Base-by-base conservation (phyloP, 2,888 invertebrate genomes). In the Drosophila mettleri region DNA sequence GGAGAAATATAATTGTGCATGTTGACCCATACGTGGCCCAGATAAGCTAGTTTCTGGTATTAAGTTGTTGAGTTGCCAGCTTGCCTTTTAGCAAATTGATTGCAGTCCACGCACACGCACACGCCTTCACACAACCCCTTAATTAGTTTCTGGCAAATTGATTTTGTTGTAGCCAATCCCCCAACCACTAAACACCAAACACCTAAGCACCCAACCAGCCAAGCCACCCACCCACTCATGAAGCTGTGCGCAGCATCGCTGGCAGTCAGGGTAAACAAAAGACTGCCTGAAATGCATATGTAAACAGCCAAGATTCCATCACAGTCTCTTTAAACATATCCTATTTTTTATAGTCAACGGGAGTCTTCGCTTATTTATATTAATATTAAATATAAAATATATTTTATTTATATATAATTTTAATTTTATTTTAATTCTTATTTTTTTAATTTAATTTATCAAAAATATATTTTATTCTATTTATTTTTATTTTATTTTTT, bases 71-170 rank as follows among this genome's bases (percentile, higher is more conserved):
- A 41, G 45, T 36, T 36, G 45, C 6, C 12, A 31, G 39, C 55
- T 69, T 72, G 54, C 68, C 69, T 82, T 67, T 74, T 60, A 69
- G 61, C 66, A 69, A 79, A 77, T 74, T 68, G 60, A 46, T 24
- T 45, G 24, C 36, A 59, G 41, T 38, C 39, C 29, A 36, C 22
- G 6, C 48, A 22, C 33, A 34, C 51, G 16, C 24, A 24, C 24
- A 24, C 34, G 36, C 41, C 31, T 29, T 43, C 36, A 39, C 24
- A 61, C 57, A 73, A 59, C 53, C 65, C 65, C 63, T 66, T 80
- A 82, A 85, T 86, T 82, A 80, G 62, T 82, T 85, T 67, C 51
- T 29, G 29, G 46, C 75, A 70, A 82, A 79, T 81, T 77, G 71
- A 66, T 62, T 84, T 49, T 45, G 36, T 20, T 63, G 36, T 43